Base-by-base conservation (phyloP, 2,888 invertebrate species). In the Agrotis puta region DNA sequence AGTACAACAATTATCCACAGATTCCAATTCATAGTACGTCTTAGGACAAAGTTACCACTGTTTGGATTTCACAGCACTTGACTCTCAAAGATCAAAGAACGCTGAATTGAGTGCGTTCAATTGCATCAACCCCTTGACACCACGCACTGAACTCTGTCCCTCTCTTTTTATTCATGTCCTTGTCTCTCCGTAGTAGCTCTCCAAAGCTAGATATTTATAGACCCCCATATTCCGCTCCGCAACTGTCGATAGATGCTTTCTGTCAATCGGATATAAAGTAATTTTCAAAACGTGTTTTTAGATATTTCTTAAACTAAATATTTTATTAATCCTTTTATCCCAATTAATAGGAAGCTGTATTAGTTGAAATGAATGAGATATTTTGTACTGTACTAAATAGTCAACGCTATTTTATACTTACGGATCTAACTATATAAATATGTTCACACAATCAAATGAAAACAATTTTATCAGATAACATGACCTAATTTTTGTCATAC, bases 41-140 rank as follows among this genome's bases (percentile, higher is more conserved):
- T 65, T 39, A 57, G 20, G 33, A 70, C 59, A 64, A 65, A 59
- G 65, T 45, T 48, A 58, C 48, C 63, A 51, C 51, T 66, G 62
- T 77, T 73, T 64, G 57, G 18, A 71, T 64, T 73, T 67, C 56
- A 70, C 57, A 65, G 63, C 64, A 76, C 62, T 76, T 67, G 64
- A 64, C 39, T 61, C 45, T 43, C 51, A 53, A 65, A 69, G 75
- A 78, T 83, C 80, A 82, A 83, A 83, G 77, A 72, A 61, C 72
- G 54, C 24, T 64, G 39, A 50, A 74, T 81, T 74, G 74, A 85
- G 77, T 74, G 72, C 65, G 74, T 77, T 81, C 81, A 82, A 83
- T 80, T 79, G 74, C 77, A 73, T 48, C 61, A 72, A 74, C 65
- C 75, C 75, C 70, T 81, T 74, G 57, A 74, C 63, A 74, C 58